Evolutionary conservation across 2,888 invertebrate genomes (phyloP).

Genomic region (Clepsis dumicolana): DNA sequence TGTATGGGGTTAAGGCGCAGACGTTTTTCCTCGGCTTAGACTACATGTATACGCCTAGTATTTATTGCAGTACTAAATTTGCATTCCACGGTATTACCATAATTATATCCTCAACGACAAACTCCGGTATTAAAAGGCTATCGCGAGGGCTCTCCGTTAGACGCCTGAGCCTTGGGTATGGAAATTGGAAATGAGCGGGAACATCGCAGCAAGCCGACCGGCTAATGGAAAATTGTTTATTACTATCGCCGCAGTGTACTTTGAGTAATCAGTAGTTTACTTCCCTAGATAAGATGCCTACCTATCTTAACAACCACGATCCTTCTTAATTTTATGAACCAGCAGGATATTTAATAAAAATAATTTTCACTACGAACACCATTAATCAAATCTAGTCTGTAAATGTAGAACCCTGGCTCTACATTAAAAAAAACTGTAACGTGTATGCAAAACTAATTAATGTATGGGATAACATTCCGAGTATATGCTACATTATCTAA

Average conservation of each 20-base stretch:
- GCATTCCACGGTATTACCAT: slow-evolving; percentile 75
- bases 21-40: slow-evolving; percentile 56
- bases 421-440: too few relatives aligned
- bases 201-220: slow-evolving; percentile 51
- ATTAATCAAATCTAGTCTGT: too few relatives aligned
- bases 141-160: slow-evolving; percentile 61
- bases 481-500: too few relatives aligned
- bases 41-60: slow-evolving; percentile 69
- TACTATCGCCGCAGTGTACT: slow-evolving; percentile 58
- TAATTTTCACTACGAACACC: too few relatives aligned
- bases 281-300: not conserved
- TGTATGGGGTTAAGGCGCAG: slow-evolving; percentile 14
- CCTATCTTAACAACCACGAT: not conserved
- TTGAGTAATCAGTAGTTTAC: slow-evolving; percentile 27
- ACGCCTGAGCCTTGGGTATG: slow-evolving; percentile 62
- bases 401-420: too few relatives aligned
- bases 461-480: too few relatives aligned
- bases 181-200: slow-evolving; percentile 67
- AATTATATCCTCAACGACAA: slow-evolving; percentile 77
- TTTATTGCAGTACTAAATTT: slow-evolving; percentile 77
- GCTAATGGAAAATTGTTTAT: slow-evolving; percentile 82
- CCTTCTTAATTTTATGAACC: not conserved
- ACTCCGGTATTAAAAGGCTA: slow-evolving; percentile 71
- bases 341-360: not conserved
- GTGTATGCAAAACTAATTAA: too few relatives aligned